Conservation (phyloP, 2,888 invertebrate genomes). For the Trichogramma evanescens region DNA sequence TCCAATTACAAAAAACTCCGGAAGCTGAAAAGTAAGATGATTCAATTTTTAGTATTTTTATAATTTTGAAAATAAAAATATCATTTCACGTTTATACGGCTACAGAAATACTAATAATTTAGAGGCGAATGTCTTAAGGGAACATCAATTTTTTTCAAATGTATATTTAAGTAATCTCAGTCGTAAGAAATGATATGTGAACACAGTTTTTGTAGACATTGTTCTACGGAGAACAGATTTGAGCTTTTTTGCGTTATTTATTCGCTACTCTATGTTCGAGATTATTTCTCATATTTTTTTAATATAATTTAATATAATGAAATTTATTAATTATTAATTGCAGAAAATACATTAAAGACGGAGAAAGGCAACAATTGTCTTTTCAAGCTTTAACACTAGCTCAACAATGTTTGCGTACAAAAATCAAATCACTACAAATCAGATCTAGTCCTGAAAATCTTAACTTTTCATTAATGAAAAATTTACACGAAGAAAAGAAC, state of each 20-base stretch:
- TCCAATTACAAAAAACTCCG: slow-evolving; percentile 72
- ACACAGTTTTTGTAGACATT: too few species aligned
- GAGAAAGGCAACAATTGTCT: slow-evolving; percentile 73
- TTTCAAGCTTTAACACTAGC: slow-evolving; percentile 72
- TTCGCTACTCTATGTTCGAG: too few species aligned
- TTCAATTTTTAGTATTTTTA: background rate
- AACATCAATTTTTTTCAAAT: too few species aligned
- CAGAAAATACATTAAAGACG: slow-evolving; percentile 76
- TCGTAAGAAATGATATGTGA: too few species aligned
- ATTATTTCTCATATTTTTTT: background rate
- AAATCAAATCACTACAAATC: slow-evolving; percentile 49
- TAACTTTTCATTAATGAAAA: slow-evolving; percentile 30
- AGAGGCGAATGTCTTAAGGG: too few species aligned
- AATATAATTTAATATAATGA: background rate
- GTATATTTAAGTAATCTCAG: too few species aligned
- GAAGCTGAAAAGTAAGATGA: slow-evolving; percentile 72
- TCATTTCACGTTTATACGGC: too few species aligned
- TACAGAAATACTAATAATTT: too few species aligned
- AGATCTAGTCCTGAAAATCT: slow-evolving; percentile 23
- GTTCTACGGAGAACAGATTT: too few species aligned
- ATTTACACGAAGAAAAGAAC: slow-evolving; percentile 39
- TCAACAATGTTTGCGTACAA: slow-evolving; percentile 61
- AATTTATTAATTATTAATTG: slow-evolving; percentile 22
- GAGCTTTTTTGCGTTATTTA: too few species aligned
- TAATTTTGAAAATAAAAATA: too few species aligned